Percentiles rank a stretch among this genome's conserved stretches.
These are phyloP conservation scores for Perca fluviatilis DNA, from an alignment of 2,113 vertebrate genomes.

Conservation along the genomic window DNA sequence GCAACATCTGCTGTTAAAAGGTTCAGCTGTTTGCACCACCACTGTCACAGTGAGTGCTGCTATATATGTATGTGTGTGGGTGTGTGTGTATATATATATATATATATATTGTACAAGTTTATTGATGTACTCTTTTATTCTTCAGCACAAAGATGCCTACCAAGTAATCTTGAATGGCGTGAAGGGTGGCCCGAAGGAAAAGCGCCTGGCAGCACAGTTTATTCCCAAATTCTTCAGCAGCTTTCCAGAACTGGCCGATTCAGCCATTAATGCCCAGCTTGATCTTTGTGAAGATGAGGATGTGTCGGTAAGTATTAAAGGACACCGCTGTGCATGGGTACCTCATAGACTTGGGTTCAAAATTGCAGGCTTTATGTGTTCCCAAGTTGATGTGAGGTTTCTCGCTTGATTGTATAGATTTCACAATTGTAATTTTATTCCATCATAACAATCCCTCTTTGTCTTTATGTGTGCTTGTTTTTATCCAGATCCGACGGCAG, in stretches of 20 bases:
- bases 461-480: neutral
- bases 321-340: neutral
- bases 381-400: neutral
- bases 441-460: neutral
- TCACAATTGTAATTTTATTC: neutral
- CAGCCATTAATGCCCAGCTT: constrained; percentile 96
- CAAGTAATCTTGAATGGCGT: constrained; percentile 95
- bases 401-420: neutral
- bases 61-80: too few species aligned
- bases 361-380: neutral
- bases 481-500: constrained; percentile 92
- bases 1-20: neutral
- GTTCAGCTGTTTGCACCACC: neutral
- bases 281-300: constrained; percentile 99
- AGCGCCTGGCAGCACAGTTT: constrained; percentile 97
- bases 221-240: constrained; percentile 99
- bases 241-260: constrained; percentile 96
- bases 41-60: neutral
- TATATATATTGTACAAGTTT: neutral
- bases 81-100: too few species aligned
- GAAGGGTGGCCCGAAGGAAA: constrained; percentile 97
- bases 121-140: neutral
- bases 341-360: neutral
- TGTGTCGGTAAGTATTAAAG: constrained; percentile 90
- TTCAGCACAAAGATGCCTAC: constrained; percentile 97